Evolutionary conservation across 2,797 vertebrate genomes (phyloP).

Genomic region (Centroberyx gerrardi): DNA sequence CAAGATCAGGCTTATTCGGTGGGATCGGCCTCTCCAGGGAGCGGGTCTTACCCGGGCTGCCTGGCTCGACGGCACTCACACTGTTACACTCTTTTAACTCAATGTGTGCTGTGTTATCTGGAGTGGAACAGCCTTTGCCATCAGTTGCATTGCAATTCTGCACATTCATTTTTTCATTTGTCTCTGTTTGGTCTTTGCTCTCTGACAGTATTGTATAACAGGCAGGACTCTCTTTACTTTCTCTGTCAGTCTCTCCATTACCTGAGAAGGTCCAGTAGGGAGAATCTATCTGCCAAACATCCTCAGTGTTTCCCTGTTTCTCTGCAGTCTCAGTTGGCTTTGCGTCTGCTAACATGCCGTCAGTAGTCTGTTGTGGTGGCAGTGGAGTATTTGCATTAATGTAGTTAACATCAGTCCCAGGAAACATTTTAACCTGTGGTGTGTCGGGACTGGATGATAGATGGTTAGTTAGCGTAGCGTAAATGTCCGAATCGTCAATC

Average conservation of each 20-base stretch:
- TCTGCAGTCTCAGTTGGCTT: constrained; percentile 4
- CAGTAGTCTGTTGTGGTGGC: not conserved
- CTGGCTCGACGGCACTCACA: not conserved
- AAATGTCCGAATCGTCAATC: not conserved
- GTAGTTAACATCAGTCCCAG: not conserved
- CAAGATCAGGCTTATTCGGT: constrained; percentile 63
- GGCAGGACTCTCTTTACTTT: not conserved
- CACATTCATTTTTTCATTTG: not conserved
- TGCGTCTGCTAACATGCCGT: not conserved
- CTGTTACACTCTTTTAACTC: not conserved
- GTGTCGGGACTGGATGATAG: constrained; percentile 3
- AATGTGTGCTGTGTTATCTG: not conserved
- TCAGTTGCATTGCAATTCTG: not conserved
- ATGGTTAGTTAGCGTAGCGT: not conserved
- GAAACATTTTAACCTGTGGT: constrained; percentile 28
- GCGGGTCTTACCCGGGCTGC: not conserved
- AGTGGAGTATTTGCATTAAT: not conserved
- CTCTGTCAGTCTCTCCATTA: not conserved
- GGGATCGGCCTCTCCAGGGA: constrained; percentile 64
- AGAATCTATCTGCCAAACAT: not conserved
- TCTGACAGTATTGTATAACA: not conserved
- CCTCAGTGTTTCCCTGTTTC: not conserved
- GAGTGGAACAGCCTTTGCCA: not conserved
- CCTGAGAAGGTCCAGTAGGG: constrained; percentile 24
- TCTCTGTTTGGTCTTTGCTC: not conserved